These are phyloP conservation scores for Rhyacichthys aspro DNA, from an alignment of 2,797 vertebrate species.

Conservation along the genomic window DNA sequence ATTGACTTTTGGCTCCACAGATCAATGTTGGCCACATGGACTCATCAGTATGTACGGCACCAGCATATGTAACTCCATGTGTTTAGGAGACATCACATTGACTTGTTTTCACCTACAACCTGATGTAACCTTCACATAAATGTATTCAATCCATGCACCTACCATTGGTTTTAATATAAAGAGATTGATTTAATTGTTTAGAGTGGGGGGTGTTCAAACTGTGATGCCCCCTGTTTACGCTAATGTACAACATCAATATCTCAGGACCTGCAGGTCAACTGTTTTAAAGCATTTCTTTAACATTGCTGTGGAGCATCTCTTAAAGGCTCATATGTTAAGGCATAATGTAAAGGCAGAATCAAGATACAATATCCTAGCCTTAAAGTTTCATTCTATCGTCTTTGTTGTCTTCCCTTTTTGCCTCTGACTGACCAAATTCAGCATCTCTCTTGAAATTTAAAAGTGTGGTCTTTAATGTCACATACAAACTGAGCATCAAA, in stretches of 20 bases:
- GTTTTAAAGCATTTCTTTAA: neutral
- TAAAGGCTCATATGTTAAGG: no score
- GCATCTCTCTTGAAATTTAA: no score
- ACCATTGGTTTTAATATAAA: neutral
- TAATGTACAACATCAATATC: neutral
- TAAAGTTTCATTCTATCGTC: no score
- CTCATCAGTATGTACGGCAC: conserved; percentile 49
- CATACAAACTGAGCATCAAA: no score
- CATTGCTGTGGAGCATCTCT: no score
- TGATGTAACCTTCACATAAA: neutral
- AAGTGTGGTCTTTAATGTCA: no score
- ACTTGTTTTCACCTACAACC: neutral
- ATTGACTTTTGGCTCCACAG: conserved; percentile 48
- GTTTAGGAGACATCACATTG: neutral
- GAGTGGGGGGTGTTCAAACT: neutral
- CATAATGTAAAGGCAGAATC: no score
- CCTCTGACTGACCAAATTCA: no score
- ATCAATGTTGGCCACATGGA: conserved; percentile 57
- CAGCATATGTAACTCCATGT: neutral
- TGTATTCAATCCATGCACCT: neutral
- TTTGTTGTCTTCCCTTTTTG: no score
- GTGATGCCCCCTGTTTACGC: neutral
- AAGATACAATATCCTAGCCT: no score
- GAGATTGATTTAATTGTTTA: neutral
- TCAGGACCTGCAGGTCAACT: neutral